A percentile compares a stretch with the other conserved stretches of the same genome.
Evolutionary conservation across 1,140 invertebrate species (phyloP).

Genomic region (Drosophila trapezifrons): DNA sequence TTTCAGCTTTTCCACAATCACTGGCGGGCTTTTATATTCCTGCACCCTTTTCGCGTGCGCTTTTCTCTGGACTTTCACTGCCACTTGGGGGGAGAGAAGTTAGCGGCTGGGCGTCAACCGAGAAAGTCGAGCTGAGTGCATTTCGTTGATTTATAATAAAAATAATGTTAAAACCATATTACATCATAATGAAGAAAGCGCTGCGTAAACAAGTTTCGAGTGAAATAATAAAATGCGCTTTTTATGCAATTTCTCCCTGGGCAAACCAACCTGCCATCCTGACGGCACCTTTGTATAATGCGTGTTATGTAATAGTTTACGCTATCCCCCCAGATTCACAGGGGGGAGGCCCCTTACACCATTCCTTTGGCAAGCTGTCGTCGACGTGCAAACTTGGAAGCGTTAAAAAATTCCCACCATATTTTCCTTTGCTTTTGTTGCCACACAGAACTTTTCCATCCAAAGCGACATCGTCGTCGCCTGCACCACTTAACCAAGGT

Average conservation of each 20-base stretch:
- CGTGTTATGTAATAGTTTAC: conserved; percentile 77
- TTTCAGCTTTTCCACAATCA: conserved; percentile 13
- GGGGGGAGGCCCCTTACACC: background rate
- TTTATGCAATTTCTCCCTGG: conserved; percentile 65
- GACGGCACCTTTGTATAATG: conserved; percentile 51
- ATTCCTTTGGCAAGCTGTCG: conserved; percentile 65
- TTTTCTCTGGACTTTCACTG: conserved; percentile 22
- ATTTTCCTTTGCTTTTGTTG: conserved; percentile 60
- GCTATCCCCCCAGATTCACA: conserved; percentile 9
- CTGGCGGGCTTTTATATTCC: conserved; percentile 12
- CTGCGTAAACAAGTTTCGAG: conserved; percentile 78
- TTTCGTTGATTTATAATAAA: conserved; percentile 79
- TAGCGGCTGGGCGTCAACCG: conserved; percentile 51
- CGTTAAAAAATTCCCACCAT: conserved; percentile 70
- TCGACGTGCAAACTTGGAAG: conserved; percentile 64
- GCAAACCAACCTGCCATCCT: conserved; percentile 4
- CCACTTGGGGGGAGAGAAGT: conserved; percentile 37
- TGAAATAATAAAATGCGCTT: conserved; percentile 80
- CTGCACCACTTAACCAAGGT: conserved; percentile 57
- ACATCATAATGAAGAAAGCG: conserved; percentile 66
- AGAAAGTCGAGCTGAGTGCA: conserved; percentile 66
- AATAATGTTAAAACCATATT: conserved; percentile 80
- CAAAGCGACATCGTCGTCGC: conserved; percentile 39
- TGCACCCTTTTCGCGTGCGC: conserved; percentile 6
- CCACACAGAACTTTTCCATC: conserved; percentile 62